Evolutionary conservation across 37 sponge, comb jelly and placozoan species (phyloP), one percentile per base, ranked within the genome.

Genomic region (Mnemiopsis leidyi): DNA sequence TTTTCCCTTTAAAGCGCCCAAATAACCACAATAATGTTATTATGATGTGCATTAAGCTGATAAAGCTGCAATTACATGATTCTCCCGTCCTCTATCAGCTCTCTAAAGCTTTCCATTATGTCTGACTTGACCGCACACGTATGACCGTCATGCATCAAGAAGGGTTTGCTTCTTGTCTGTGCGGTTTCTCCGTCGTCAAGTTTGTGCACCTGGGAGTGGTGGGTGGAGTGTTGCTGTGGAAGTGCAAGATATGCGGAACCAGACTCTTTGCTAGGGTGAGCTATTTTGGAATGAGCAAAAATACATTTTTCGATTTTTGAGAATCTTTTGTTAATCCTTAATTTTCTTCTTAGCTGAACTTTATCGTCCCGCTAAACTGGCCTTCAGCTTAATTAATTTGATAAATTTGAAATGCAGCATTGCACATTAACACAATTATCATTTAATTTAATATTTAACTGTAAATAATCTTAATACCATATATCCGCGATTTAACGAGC

Each of bases 141-240:
- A 21, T 67, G n/a, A n/a, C 68, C 68, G 20, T 67, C 20, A 36
- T 82, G 23, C 5, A 7, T 13, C 3, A 3, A 5, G 82, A 34
- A 48, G 37, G 61, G 37, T 40, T 85, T 2, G 90, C 90, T n/a
- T 40, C 90, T 28, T 85, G 90, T 40, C 30, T 85, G 48, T 85
- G 90, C 30, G 90, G 90, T 1, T 85, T 32, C 30, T 36, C 90
- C 61, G 48, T 40, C 24, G 90, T 85, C 24, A 38, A 40, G 90
- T 85, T 85, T 26, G 30, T 85, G 2, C 61, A 40, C 29, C 16
- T n/a, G 25, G 90, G 5, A 40, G 35, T 85, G 2, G 23, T 85
- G 0, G 28, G 23, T 2, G 90, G 90, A 3, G 48, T 40, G 38
- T 28, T 85, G 20, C 90, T 85, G 29, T 9, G 23, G 29, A 38